A percentile compares a stretch with the other conserved stretches of the same genome.
These are phyloP conservation scores for Pammene fasciana DNA, from an alignment of 2,888 invertebrate species.

Conservation along the genomic window DNA sequence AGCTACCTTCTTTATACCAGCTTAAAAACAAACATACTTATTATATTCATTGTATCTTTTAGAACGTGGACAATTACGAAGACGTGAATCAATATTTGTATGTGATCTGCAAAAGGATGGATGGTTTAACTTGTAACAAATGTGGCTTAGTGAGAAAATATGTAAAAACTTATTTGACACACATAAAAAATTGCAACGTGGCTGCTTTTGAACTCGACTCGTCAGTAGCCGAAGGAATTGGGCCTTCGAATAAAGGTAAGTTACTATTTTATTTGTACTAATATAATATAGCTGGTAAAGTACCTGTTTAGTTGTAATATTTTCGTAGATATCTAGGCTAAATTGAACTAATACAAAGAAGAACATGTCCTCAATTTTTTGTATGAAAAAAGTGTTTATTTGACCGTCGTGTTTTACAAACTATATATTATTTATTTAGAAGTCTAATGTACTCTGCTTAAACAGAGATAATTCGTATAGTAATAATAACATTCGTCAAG, in stretches of 20 bases:
- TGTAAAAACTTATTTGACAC: constrained; percentile 45
- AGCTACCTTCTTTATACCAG: neutral
- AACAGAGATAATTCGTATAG: no score
- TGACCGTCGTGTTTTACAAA: no score
- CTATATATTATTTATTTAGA: no score
- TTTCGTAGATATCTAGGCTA: no score
- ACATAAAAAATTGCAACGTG: constrained; percentile 44
- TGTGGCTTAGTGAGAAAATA: constrained; percentile 46
- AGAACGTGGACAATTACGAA: constrained; percentile 41
- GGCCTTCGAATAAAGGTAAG: constrained; percentile 30
- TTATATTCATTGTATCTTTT: constrained; percentile 24
- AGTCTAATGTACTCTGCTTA: no score
- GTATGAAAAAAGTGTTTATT: no score
- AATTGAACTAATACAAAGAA: no score
- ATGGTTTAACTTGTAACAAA: constrained; percentile 45
- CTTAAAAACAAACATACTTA: neutral
- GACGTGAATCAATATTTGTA: constrained; percentile 42
- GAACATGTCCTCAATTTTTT: no score
- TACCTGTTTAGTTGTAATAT: no score
- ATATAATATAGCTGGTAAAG: no score
- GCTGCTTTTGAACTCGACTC: constrained; percentile 11
- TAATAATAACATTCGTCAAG: no score
- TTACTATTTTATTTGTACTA: neutral
- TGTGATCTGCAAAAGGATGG: constrained; percentile 40
- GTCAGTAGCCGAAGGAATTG: constrained; percentile 25